Base-by-base conservation (phyloP, 2,797 vertebrate species). In the Sparidentex hasta region DNA sequence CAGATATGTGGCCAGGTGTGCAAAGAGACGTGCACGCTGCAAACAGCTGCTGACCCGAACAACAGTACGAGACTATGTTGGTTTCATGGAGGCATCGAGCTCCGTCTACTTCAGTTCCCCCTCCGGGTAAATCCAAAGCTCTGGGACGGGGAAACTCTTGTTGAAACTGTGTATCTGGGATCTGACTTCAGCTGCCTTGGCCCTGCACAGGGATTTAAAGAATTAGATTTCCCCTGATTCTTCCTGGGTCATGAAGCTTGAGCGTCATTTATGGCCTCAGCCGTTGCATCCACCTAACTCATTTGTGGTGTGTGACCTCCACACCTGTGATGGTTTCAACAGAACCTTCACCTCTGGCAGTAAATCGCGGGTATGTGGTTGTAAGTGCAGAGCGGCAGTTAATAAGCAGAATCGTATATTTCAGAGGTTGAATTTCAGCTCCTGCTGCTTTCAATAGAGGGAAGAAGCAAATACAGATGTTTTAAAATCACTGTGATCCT, bases 21-120 rank as follows among this genome's bases (percentile, higher is more conserved):
- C 29, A 46, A 58, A 58, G 61, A 72, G 29, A 67, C 51, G 21
- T 59, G 14, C 5, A 5, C 67, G 43, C 23, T 33, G 29, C 5
- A 7, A 55, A 44, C 4, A 13, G 43, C 43, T 12, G 43, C 14
- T 61, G 80, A 88, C 76, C 51, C 16, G 59, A 86, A 76, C 74
- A 82, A 74, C 76, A 44, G 74, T 64, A 47, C 25, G 50, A 73
- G 76, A 80, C 67, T 76, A 63, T 71, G 46, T 71, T 52, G 77
- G 76, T 80, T 85, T 82, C 67, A 47, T 51, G 81, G 83, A 75
- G 89, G 64, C 74, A 67, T 50, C 1, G 18, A 52, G 75, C 5
- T 62, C 56, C 77, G 85, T 87, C 87, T 55, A 9, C 69, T 87
- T 84, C 78, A 77, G 65, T 80, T 84, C 85, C 74, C 86, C 76